These are phyloP conservation scores for Sminthurides bifidus DNA, from an alignment of 1,140 invertebrate species.

Conservation along the genomic window DNA sequence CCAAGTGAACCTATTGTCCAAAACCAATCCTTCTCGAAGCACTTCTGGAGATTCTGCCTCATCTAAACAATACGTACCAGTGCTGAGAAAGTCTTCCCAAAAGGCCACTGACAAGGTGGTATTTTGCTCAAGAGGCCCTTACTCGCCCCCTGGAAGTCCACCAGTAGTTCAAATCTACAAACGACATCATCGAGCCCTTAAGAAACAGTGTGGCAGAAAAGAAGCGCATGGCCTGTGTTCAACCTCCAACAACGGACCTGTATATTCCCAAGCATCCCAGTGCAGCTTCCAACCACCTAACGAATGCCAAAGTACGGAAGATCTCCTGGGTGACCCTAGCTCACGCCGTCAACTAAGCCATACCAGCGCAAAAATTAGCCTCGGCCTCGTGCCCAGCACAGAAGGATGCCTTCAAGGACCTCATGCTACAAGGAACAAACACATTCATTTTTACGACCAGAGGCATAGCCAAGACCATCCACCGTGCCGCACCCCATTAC, in stretches of 20 bases:
- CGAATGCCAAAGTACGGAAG: not conserved
- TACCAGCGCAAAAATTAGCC: no score
- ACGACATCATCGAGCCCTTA: not conserved
- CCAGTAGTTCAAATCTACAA: not conserved
- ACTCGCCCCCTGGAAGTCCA: not conserved
- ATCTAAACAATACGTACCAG: no score
- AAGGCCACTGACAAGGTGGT: no score
- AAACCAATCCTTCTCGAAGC: no score
- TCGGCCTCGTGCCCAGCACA: not conserved
- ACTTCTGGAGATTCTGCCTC: no score
- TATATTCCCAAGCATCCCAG: not conserved
- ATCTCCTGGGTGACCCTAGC: not conserved
- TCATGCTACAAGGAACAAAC: not conserved
- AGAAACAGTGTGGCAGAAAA: not conserved
- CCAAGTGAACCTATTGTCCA: no score
- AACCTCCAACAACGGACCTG: no score
- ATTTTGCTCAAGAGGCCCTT: no score
- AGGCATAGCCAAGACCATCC: no score
- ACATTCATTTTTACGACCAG: not conserved
- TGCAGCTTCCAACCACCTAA: not conserved
- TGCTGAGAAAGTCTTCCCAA: no score
- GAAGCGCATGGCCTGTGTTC: not conserved
- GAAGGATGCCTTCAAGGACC: constrained; percentile 1
- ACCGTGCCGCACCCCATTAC: no score
- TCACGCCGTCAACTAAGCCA: no score